Conservation (phyloP, 1,140 invertebrate species). For the Nasonia vitripennis region DNA sequence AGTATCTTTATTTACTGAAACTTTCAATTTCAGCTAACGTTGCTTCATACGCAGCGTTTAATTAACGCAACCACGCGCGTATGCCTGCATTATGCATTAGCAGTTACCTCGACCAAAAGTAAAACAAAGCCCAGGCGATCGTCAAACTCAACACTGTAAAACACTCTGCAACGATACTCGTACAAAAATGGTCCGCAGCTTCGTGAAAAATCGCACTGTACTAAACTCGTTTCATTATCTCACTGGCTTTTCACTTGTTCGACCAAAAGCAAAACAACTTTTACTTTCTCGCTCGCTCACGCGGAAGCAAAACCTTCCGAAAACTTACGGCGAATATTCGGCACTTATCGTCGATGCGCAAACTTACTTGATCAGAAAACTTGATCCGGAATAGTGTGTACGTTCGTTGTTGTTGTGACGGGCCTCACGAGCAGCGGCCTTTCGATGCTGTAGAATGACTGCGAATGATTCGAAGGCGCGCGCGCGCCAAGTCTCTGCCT, state of each 20-base stretch:
- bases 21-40: not conserved
- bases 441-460: slow-evolving; percentile 68
- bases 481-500: not conserved
- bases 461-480: slow-evolving; percentile 68
- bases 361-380: not conserved
- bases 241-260: not conserved
- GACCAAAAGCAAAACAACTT: not conserved
- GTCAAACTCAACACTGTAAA: too few species aligned
- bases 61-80: not conserved
- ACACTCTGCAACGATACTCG: too few species aligned
- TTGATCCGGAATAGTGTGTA: not conserved
- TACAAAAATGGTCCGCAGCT: too few species aligned
- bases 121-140: not conserved
- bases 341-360: not conserved
- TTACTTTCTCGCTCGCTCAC: slow-evolving; percentile 17
- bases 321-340: not conserved
- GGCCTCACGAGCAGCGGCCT: slow-evolving; percentile 43
- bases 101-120: not conserved
- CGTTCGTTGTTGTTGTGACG: not conserved
- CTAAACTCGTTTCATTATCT: not conserved
- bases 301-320: not conserved
- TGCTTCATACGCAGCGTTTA: not conserved
- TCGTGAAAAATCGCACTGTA: not conserved
- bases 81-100: not conserved
- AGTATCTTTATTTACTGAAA: slow-evolving; percentile 10